Conservation (phyloP, 2,113 vertebrate species). For the Nyctibius bracteatus region DNA sequence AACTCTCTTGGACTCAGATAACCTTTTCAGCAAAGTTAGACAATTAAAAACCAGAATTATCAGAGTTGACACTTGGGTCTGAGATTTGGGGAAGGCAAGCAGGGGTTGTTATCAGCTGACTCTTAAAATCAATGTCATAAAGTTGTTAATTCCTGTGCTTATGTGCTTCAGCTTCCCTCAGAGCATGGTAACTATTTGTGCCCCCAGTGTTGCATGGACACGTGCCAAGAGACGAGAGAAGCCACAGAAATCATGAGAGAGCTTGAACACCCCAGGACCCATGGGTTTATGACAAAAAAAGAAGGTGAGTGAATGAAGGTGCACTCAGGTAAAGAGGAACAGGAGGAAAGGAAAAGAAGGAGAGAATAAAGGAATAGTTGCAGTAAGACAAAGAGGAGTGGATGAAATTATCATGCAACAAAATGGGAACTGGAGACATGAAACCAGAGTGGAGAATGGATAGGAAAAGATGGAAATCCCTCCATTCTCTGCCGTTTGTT, state of each 20-base stretch:
- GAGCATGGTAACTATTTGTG: background rate
- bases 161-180: background rate
- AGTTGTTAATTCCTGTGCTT: background rate
- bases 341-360: background rate
- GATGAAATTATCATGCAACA: background rate
- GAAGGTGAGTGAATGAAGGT: background rate
- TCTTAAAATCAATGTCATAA: background rate
- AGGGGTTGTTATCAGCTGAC: background rate
- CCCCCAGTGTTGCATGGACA: accelerated
- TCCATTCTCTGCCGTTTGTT: background rate
- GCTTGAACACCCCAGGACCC: background rate
- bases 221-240: background rate
- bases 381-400: background rate
- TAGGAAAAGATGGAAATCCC: background rate
- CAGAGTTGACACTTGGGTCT: background rate
- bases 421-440: background rate
- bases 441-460: background rate
- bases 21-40: background rate
- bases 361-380: background rate
- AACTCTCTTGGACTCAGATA: background rate
- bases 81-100: background rate
- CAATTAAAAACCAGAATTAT: background rate
- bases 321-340: background rate
- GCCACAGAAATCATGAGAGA: background rate
- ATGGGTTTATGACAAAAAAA: background rate